These are phyloP conservation scores for Eilema sororculum DNA, from an alignment of 2,888 invertebrate species.

Conservation along the genomic window DNA sequence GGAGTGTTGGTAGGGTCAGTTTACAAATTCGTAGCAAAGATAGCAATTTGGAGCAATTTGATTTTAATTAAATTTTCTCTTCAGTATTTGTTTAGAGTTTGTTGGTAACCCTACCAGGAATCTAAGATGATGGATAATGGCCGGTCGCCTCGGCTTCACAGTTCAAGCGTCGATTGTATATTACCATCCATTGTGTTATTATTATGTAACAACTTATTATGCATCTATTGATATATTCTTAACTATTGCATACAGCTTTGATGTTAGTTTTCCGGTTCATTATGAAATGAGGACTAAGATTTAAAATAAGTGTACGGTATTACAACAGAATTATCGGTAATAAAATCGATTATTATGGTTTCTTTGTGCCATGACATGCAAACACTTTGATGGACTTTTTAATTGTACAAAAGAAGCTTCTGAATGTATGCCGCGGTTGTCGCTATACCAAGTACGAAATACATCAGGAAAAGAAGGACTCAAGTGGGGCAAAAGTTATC, in stretches of 20 bases:
- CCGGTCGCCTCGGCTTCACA: conserved; percentile 48
- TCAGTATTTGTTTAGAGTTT: background rate
- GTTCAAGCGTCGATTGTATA: conserved; percentile 37
- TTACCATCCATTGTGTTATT: conserved; percentile 33
- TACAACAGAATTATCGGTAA: background rate
- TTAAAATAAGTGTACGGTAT: background rate
- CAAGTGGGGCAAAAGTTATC: too few species aligned
- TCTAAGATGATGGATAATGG: conserved; percentile 53
- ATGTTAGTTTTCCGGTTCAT: conserved; percentile 21
- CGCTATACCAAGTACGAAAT: background rate
- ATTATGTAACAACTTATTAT: conserved; percentile 40
- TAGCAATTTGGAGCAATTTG: too few species aligned
- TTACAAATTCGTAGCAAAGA: too few species aligned
- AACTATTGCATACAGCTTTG: conserved; percentile 15
- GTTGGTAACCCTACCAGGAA: conserved; percentile 42
- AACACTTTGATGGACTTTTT: background rate
- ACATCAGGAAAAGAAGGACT: too few species aligned
- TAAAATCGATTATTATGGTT: background rate
- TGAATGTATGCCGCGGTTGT: background rate
- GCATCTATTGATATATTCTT: conserved; percentile 36
- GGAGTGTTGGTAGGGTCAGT: too few species aligned
- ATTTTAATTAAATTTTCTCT: background rate
- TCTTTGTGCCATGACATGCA: conserved; percentile 2
- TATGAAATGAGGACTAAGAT: conserved; percentile 7
- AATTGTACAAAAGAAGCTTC: background rate